Evolutionary conservation across 2,797 vertebrate genomes (phyloP), one percentile per base, ranked within the genome.

Genomic region (Leuciscus waleckii): DNA sequence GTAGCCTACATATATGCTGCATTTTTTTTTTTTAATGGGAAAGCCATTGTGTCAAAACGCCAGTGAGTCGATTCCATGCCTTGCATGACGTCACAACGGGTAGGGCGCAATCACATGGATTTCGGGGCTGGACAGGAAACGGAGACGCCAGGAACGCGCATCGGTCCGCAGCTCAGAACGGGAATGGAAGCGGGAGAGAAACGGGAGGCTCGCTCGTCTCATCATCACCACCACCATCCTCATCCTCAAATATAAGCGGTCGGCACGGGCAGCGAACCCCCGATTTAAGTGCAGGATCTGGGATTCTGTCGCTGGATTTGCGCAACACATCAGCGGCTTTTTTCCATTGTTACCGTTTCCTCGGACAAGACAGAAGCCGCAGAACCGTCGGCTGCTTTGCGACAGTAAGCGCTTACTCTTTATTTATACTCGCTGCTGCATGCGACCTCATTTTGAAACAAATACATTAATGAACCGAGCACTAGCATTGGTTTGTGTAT

Each of bases 101-200:
- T 35, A 76, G 84, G 87, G 89, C 86, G 68, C 78, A 85, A 78
- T 85, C 61, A 61, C 83, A 77, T 85, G 85, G 88, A 78, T 87
- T 81, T 89, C 88, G 70, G 89, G 89, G 91, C 83, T 90, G 91
- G 89, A 90, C 91, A 90, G 92, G 92, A 92, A 92, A 84, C 89
- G 86, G 88, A 87, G 88, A 82, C 84, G 84, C 81, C 75, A 70
- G 83, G 90, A 86, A 83, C 88, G 92, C 88, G 88, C 91, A 87
- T 88, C 88, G 79, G 80, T 89, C 87, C 80, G 86, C 86, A 83
- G 84, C 84, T 88, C 82, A 58, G 74, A 85, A 81, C 86, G 79
- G 88, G 54, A 88, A 88, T 87, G 83, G 87, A 87, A 87, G 82
- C 80, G 75, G 79, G 87, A 86, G 88, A 79, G 49, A 85, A 83